Conservation (phyloP, 2,797 vertebrate genomes). For the Pseudochaenichthys georgianus region DNA sequence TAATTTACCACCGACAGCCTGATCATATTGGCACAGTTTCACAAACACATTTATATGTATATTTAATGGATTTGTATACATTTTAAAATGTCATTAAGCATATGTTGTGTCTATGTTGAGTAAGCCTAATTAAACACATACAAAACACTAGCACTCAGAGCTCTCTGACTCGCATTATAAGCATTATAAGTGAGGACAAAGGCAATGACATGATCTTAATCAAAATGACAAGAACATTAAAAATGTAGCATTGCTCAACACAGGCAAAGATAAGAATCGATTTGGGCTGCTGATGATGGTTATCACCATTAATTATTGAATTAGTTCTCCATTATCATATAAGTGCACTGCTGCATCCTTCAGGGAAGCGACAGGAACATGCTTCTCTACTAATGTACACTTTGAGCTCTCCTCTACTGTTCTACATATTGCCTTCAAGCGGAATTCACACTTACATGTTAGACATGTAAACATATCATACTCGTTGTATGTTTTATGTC, state of each 20-base stretch:
- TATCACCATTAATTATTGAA: conserved; percentile 85
- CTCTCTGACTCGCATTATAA: conserved; percentile 59
- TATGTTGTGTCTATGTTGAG: conserved; percentile 3
- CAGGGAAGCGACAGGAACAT: conserved; percentile 53
- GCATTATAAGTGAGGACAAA: conserved; percentile 71
- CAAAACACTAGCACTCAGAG: conserved; percentile 24
- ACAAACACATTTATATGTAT: neutral
- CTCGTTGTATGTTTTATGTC: conserved; percentile 29
- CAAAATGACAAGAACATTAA: conserved; percentile 83
- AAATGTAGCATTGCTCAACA: conserved; percentile 81
- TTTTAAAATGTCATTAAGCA: conserved; percentile 12
- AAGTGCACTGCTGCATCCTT: conserved; percentile 77
- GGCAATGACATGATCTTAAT: conserved; percentile 79
- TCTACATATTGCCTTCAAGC: conserved; percentile 51
- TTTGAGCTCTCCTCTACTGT: conserved; percentile 20
- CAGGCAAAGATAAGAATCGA: conserved; percentile 82
- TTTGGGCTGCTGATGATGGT: conserved; percentile 80
- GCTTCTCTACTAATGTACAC: conserved; percentile 67
- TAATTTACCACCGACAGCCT: neutral
- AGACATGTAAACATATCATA: conserved; percentile 63
- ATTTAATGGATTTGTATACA: conserved; percentile 13
- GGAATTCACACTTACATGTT: conserved; percentile 58
- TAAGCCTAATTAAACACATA: conserved; percentile 49
- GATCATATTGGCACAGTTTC: neutral
- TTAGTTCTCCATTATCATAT: conserved; percentile 77